Base-by-base conservation (phyloP, 2,113 vertebrate genomes). In the Budorcas taxicolor region DNA sequence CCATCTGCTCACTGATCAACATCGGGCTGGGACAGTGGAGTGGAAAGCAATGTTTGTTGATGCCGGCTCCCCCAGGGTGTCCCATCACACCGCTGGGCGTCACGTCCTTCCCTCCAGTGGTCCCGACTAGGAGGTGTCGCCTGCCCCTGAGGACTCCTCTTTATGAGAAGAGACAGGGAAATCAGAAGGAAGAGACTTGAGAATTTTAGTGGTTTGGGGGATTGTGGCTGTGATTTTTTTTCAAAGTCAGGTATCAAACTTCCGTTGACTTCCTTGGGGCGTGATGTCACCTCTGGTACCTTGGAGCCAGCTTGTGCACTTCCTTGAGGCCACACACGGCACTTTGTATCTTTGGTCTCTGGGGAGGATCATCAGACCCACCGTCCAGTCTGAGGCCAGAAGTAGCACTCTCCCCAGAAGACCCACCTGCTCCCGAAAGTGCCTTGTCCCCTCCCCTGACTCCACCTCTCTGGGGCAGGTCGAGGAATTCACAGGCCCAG, bases 1-100 rank as follows among this genome's bases (percentile, higher is more conserved):
- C 98, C 98, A 98, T 98, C 98, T 99, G 98, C 97, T 98, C 97
- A 52, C 71, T 43, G 80, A 29, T 96, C 76, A 85, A 93, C 93
- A 64, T 4, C 1, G 13, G 91, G 94, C 95, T 21, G 17, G 97
- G 94, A 88, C 67, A 29, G 85, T 45, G 1, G 91, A 82, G 91
- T 10, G 92, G 90, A 83, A 95, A 92, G 81, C 85, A 40, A 1
- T 14, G 91, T 60, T 87, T 36, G 74, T 94, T 16, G 19, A 15
- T 62, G 85, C 45, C 36, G 16, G 90, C 67, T 94, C 96, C 94
- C 95, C 53, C 0, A 43, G 90, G 93, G 71, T 25, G 2, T 27
- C 90, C 47, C 19, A 0, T 58, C 86, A 9, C 47, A 53, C 31
- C 9, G 27, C 81, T 82, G 74, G 36, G 21, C 33, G 14, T n/a